Base-by-base conservation (phyloP, 2,113 vertebrate genomes). In the Peromyscus californicus region DNA sequence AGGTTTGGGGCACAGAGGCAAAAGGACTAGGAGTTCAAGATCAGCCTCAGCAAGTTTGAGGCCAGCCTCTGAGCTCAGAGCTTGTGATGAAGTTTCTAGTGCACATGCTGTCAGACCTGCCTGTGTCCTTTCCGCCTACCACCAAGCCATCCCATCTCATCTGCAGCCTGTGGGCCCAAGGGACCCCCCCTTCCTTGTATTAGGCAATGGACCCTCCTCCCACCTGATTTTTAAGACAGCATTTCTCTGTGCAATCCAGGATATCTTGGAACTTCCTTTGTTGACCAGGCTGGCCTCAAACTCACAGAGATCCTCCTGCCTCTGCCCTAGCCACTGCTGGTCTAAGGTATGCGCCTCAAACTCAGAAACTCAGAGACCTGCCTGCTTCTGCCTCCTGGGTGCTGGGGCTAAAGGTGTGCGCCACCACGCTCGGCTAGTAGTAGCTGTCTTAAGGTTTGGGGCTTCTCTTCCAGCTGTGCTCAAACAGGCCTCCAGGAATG, bases 71-170 rank as follows among this genome's bases (percentile, higher is more conserved):
- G 78, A 80, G 57, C 31, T 24, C 70, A 26, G 54, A 1, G 42
- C 6, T 7, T 42, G 26, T 22, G 51, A 16, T 6, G 9, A 2
- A 24, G 15, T 24, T 29, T 0, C n/a, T 5, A 4, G 51, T 7
- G 4, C 51, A 16, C 63, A 33, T 1, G 0, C 39, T 21, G 42
- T 72, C 7, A 21, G 57, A 7, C 3, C 2, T 11, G 10, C 21
- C 12, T 12, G 26, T 10, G 1, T 15, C 70, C 24, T 74, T 7
- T 51, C n/a, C 48, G 54, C 17, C 54, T 5, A 4, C 26, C 13
- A 22, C 3, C 3, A 45, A 63, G 51, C 42, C 5, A 39, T 70
- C 84, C 29, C 69, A 31, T 36, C 16, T 48, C 31, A 7, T 6
- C 45, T 33, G 24, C 5, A 21, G 83, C 16, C 16, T 5, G 54